Evolutionary conservation across 2,113 vertebrate genomes (phyloP).

Genomic region (Poeciliopsis occidentalis): DNA sequence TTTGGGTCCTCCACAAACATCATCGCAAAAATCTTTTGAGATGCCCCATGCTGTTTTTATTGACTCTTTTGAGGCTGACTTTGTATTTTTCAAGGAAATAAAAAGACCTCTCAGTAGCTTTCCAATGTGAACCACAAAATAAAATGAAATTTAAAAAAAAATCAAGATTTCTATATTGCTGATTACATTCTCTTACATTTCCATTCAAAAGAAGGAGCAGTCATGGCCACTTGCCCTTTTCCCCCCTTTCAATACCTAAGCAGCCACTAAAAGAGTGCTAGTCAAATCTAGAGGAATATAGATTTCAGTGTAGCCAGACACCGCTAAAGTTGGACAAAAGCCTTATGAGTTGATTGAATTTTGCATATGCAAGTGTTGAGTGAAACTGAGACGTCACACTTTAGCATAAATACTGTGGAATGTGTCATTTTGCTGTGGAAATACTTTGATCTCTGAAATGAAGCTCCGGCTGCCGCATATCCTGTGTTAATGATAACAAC

Average conservation of each 20-base stretch:
- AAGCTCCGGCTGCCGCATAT: constrained; percentile 50
- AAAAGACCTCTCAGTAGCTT: background rate
- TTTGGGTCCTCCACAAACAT: no score
- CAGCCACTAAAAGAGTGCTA: background rate
- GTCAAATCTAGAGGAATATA: constrained; percentile 9
- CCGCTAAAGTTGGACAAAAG: constrained; percentile 61
- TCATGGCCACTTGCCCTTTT: background rate
- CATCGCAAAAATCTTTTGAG: background rate
- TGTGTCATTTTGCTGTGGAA: constrained; percentile 40
- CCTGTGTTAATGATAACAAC: constrained; percentile 65
- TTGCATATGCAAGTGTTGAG: constrained; percentile 54
- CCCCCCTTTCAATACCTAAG: background rate
- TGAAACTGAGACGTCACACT: constrained; percentile 52
- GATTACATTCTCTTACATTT: background rate
- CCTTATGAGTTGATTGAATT: constrained; percentile 60
- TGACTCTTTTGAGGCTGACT: background rate
- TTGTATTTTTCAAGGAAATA: background rate
- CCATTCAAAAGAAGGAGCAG: background rate
- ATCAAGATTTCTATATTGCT: background rate
- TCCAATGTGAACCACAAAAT: background rate
- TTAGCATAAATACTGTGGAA: constrained; percentile 59
- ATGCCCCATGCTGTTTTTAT: background rate
- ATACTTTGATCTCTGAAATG: constrained; percentile 67
- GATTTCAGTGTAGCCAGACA: constrained; percentile 34
- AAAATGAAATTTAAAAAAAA: no score